Conservation (phyloP, 2,797 vertebrate genomes). For the Ceyx erithaca region DNA sequence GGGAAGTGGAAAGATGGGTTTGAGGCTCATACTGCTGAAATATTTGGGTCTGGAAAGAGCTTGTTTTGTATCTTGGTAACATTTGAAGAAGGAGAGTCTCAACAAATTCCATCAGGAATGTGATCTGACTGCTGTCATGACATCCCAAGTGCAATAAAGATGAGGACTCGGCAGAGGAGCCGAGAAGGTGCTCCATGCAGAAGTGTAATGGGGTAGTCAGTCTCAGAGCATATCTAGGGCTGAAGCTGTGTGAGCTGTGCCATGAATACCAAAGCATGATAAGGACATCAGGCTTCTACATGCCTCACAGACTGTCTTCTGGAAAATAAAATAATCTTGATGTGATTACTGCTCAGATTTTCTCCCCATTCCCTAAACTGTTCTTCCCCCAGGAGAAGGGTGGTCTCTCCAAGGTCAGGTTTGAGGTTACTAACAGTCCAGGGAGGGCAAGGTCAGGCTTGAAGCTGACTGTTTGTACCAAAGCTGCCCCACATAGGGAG, state of each 20-base stretch:
- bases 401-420: slow-evolving; percentile 41
- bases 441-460: slow-evolving; percentile 13
- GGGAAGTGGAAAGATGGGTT: neutral
- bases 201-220: neutral
- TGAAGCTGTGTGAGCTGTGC: slow-evolving; percentile 6
- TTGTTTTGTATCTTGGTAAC: neutral
- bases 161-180: neutral
- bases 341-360: neutral
- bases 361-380: neutral
- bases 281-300: slow-evolving; percentile 31
- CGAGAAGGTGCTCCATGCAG: neutral
- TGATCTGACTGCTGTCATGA: neutral
- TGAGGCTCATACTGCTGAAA: neutral
- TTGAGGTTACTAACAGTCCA: slow-evolving; percentile 42
- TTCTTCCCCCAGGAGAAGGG: neutral
- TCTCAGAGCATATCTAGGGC: neutral
- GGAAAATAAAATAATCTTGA: neutral
- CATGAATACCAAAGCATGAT: slow-evolving; percentile 36
- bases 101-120: neutral
- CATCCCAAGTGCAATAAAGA: neutral
- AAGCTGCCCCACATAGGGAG: slow-evolving; percentile 21
- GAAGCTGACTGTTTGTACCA: slow-evolving; percentile 8
- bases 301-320: neutral
- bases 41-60: neutral
- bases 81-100: neutral